These are phyloP conservation scores for Microcaecilia unicolor DNA, from an alignment of 2,797 vertebrate genomes.

Conservation along the genomic window DNA sequence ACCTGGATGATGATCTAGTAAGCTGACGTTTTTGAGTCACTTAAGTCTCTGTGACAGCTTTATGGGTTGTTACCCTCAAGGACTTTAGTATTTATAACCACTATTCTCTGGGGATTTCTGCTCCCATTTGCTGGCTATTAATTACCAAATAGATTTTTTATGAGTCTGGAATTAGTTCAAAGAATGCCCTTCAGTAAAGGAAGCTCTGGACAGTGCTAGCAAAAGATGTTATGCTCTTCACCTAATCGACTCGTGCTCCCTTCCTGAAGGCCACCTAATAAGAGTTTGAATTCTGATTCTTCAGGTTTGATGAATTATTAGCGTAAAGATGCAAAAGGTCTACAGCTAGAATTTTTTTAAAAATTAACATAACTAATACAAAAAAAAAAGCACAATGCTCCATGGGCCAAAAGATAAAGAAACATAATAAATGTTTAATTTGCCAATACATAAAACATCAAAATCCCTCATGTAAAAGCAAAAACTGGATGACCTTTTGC, in stretches of 20 bases:
- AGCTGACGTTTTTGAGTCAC: constrained; percentile 21
- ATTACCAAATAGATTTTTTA: constrained; percentile 29
- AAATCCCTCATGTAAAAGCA: too few relatives aligned
- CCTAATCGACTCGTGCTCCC: constrained; percentile 26
- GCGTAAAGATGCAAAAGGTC: constrained; percentile 15
- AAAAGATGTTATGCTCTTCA: constrained; percentile 20
- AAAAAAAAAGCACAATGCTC: too few relatives aligned
- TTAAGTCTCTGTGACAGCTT: constrained; percentile 51
- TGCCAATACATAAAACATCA: too few relatives aligned
- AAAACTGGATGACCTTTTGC: too few relatives aligned
- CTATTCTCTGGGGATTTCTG: constrained; percentile 34
- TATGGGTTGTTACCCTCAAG: constrained; percentile 45
- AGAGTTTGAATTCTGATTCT: constrained; percentile 9
- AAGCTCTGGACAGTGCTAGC: constrained; percentile 9
- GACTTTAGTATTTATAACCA: constrained; percentile 47
- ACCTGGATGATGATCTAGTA: constrained; percentile 11
- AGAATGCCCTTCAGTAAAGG: constrained; percentile 28
- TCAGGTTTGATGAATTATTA: too few relatives aligned
- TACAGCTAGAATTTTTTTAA: too few relatives aligned
- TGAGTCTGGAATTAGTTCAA: constrained; percentile 34
- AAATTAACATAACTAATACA: too few relatives aligned
- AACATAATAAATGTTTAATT: too few relatives aligned
- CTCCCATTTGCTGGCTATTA: constrained; percentile 27
- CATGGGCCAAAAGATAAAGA: too few relatives aligned
- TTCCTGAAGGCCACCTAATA: constrained; percentile 27